A percentile compares a stretch with the other conserved stretches of the same genome.
Conservation (phyloP, 2,797 vertebrate genomes). For the Platyrinchus mystaceus region DNA sequence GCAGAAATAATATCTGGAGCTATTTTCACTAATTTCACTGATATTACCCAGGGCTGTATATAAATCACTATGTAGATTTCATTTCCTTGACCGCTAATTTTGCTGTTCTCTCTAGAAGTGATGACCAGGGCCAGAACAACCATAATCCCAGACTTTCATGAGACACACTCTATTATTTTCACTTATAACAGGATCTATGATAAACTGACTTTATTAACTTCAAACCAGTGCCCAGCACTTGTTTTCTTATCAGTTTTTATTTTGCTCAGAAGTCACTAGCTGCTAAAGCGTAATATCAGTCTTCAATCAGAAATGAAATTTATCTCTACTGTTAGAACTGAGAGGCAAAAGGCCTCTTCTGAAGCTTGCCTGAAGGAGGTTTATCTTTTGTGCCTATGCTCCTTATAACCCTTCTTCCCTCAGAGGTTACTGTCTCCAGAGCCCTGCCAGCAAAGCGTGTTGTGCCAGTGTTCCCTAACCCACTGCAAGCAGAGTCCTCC, state of each 20-base stretch:
- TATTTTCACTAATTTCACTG: background rate
- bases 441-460: background rate
- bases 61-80: background rate
- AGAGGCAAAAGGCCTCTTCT: background rate
- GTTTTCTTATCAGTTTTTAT: conserved; percentile 6
- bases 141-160: background rate
- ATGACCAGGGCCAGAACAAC: background rate
- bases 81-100: conserved; percentile 17
- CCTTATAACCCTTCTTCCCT: background rate
- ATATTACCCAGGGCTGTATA: background rate
- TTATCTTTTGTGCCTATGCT: background rate
- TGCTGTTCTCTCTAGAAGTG: background rate
- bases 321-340: background rate
- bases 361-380: background rate
- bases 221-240: background rate
- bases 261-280: background rate
- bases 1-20: background rate
- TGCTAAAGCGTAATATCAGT: background rate
- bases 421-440: background rate
- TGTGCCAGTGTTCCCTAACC: background rate
- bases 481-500: background rate
- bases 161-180: background rate
- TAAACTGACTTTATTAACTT: conserved; percentile 42
- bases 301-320: conserved; percentile 11
- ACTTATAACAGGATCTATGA: background rate